A percentile compares a stretch with the other conserved stretches of the same genome.
These are phyloP conservation scores for Nestor notabilis DNA, from an alignment of 2,113 vertebrate genomes.

Conservation along the genomic window DNA sequence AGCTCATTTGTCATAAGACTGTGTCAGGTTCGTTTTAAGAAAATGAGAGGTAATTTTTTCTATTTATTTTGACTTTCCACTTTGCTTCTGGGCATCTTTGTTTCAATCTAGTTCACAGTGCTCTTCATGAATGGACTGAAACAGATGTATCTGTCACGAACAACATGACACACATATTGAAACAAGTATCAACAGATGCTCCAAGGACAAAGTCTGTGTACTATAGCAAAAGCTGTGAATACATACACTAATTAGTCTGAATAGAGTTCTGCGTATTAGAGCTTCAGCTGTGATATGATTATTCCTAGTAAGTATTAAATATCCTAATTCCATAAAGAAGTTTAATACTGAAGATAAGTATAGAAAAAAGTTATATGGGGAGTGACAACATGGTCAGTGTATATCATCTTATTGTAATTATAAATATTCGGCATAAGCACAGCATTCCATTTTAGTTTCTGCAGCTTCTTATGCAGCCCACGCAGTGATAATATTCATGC, in stretches of 20 bases:
- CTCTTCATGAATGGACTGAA: neutral
- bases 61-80: neutral
- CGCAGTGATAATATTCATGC: neutral
- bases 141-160: neutral
- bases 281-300: neutral
- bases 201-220: neutral
- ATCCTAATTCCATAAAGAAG: neutral
- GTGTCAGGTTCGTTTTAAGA: neutral
- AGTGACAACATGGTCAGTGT: neutral
- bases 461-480: neutral
- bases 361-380: neutral
- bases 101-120: slow-evolving; percentile 6
- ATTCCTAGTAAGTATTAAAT: neutral
- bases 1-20: neutral
- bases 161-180: neutral
- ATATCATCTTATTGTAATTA: neutral
- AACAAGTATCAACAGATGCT: slow-evolving; percentile 33
- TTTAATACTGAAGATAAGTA: neutral
- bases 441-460: slow-evolving; percentile 8
- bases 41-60: neutral
- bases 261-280: neutral
- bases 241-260: neutral
- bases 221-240: neutral
- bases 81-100: slow-evolving; percentile 19
- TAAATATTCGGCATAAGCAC: neutral